A percentile compares a stretch with the other conserved stretches of the same genome.
Conservation (phyloP, 2,797 vertebrate species). For the Acrossocheilus fasciatus region DNA sequence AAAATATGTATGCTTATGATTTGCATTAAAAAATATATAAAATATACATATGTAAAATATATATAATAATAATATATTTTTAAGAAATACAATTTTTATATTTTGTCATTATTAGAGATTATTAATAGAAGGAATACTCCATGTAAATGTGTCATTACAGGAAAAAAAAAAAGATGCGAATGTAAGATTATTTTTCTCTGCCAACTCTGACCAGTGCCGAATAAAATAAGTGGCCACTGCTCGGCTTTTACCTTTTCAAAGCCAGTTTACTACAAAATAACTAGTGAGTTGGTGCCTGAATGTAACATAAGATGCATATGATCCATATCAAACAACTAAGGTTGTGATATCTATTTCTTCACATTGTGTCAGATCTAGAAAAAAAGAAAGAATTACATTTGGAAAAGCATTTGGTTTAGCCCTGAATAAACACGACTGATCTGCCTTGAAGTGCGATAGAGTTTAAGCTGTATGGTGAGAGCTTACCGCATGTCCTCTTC, state of each 20-base stretch:
- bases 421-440: conserved; percentile 69
- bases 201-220: too few species aligned
- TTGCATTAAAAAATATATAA: background rate
- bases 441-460: conserved; percentile 64
- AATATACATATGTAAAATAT: too few species aligned
- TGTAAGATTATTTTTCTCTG: too few species aligned
- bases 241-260: too few species aligned
- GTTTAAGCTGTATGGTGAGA: conserved; percentile 57
- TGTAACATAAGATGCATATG: background rate
- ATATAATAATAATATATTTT: too few species aligned
- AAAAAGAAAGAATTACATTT: conserved; percentile 45
- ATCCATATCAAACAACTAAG: background rate
- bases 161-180: background rate
- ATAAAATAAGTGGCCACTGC: too few species aligned
- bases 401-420: conserved; percentile 49
- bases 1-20: background rate
- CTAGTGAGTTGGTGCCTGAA: background rate
- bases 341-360: conserved; percentile 43
- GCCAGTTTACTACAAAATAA: too few species aligned
- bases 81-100: too few species aligned
- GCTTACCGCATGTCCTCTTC: conserved; percentile 57
- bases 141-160: background rate
- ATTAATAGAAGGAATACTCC: background rate
- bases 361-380: conserved; percentile 51
- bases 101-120: background rate